Evolutionary conservation across 1,140 invertebrate species (phyloP), one percentile per base, ranked within the genome.

Genomic region (Lucilia sericata): DNA sequence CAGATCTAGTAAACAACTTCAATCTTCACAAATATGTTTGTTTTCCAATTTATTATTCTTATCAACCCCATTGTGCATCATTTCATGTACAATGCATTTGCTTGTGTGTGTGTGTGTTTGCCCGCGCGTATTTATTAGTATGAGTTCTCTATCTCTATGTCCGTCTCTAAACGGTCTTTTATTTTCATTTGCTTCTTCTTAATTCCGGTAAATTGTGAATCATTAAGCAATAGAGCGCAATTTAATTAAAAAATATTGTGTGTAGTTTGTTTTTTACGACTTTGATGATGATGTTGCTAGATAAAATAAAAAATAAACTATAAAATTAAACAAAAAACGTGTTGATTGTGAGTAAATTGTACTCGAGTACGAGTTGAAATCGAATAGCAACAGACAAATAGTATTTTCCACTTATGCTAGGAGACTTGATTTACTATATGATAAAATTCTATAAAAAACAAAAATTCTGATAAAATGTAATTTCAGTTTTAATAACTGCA

Each of bases 131-230:
- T n/a, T 42, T 78, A 42, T 78, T 42, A 14, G 36, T n/a, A 78
- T 30, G 25, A 30, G 25, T 30, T 30, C 25, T 30, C 25, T 30
- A 30, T 30, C 25, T 78, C 36, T n/a, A 19, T 78, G 75, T 42
- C 36, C 75, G 1, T 78, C 14, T 60, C 13, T 60, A 60, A 60
- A 60, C 55, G 14, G 14, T 78, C 3, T 75, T 30, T 78, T 78
- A 10, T 42, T 78, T 78, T 42, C 17, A 49, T 80, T 80, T 80
- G 25, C 42, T 80, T 49, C 17, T 47, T 21, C 42, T 47, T 21
- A 80, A 80, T 80, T 80, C 76, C 76, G 42, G 42, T 80, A 80
- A 78, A 80, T 80, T 51, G 76, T 80, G 76, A 80, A 80, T 80
- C 76, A 80, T 80, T 80, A 80, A 80, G 47, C 42, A 80, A 49